Base-by-base conservation (phyloP, 1,140 invertebrate genomes). In the Pogonognathellus flavescens region DNA sequence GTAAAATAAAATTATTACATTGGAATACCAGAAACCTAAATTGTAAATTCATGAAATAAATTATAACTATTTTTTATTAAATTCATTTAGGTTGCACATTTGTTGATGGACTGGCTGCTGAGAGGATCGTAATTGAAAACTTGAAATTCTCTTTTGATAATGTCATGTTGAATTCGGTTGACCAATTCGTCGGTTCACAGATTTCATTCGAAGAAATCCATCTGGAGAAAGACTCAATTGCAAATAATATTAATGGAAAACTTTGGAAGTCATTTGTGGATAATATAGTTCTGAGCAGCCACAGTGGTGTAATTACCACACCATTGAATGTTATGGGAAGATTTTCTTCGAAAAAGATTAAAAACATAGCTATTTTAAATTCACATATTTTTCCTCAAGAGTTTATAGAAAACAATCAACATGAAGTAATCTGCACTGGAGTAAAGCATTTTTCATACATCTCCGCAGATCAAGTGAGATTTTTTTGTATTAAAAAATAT, bases 101-200 rank as follows among this genome's bases (percentile, higher is more conserved):
- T 31, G 22, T 22, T 7, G 22, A 66, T 4, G 62, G 62, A 31
- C 4, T 66, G 20, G 2, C 11, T 10, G 20, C 62, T 13, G 20
- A 25, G 1, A 8, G 25, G 0, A 66, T 20, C 7, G 25, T 10
- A 22, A 66, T 66, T 14, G 20, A 66, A 10, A 20, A 66, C 5
- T 66, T 66, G 31, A 0, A 82, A 11, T 82, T 22, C 25, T 59
- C n/a, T 41, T 85, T 87, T 83, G 86, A 87, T 14, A 18, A 85
- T 25, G 57, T 87, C 11, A 18, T 87, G 0, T 31, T 70, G n/a
- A 84, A 50, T 7, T 60, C 80, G 4, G 59, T 16, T 16, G 14
- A 53, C 50, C 86, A 87, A 66, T 59, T 16, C 6, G 31, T 87
- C 9, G 22, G 25, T 5, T 80, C 84, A 18, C 59, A 9, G 1